These are phyloP conservation scores for Telmatochromis sp. DNA, from an alignment of 2,113 vertebrate species.

Conservation along the genomic window DNA sequence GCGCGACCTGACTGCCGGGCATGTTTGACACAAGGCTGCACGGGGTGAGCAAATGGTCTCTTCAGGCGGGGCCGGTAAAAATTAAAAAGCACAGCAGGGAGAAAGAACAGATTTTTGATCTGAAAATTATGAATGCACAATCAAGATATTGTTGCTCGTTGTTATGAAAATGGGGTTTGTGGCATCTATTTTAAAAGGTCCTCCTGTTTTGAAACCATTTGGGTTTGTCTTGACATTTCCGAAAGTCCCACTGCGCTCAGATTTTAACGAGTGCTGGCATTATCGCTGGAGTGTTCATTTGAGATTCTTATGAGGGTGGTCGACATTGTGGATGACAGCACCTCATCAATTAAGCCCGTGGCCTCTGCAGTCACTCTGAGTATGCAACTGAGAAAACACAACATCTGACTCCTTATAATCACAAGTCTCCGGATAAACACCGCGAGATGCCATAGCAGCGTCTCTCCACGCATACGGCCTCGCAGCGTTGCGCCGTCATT, in stretches of 20 bases:
- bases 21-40: conserved; percentile 18
- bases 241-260: conserved; percentile 4
- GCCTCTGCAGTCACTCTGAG: background rate
- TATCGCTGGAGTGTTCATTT: conserved; percentile 19
- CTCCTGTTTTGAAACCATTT: background rate
- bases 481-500: conserved; percentile 25
- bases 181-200: conserved; percentile 3
- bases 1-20: conserved; percentile 5
- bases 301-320: conserved; percentile 22
- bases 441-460: background rate
- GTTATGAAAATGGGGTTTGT: background rate
- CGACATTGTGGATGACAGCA: background rate
- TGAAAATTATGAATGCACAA: background rate
- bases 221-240: conserved; percentile 32
- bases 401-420: conserved; percentile 6
- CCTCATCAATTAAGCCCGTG: conserved; percentile 34
- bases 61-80: background rate
- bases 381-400: background rate
- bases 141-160: background rate
- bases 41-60: conserved; percentile 3
- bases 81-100: background rate
- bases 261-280: conserved; percentile 35
- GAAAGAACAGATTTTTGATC: background rate
- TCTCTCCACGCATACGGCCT: background rate
- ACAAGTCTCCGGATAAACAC: conserved; percentile 18